These are phyloP conservation scores for Lipophrys pholis DNA, from an alignment of 2,113 vertebrate species.

Conservation along the genomic window DNA sequence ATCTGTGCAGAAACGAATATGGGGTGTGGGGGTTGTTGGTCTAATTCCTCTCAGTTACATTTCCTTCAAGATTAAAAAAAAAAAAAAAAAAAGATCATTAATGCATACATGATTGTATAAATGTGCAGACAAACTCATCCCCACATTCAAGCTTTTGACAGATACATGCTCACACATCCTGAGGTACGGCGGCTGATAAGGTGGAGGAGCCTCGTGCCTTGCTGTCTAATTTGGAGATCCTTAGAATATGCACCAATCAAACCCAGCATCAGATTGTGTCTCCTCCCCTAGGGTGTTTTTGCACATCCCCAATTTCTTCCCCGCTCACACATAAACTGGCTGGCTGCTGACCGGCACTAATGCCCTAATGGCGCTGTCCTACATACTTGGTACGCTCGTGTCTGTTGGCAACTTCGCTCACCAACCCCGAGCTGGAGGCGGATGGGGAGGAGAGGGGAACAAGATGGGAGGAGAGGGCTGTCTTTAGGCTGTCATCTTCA, in stretches of 20 bases:
- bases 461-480: conserved; percentile 45
- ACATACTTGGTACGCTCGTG: conserved; percentile 68
- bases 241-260: conserved; percentile 49
- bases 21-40: conserved; percentile 10
- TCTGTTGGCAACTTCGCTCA: conserved; percentile 61
- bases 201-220: conserved; percentile 26
- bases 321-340: conserved; percentile 42
- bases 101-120: neutral
- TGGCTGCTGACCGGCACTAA: conserved; percentile 76
- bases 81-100: neutral
- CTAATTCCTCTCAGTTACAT: conserved; percentile 26
- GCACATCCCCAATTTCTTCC: conserved; percentile 51
- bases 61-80: neutral
- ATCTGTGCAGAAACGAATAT: neutral
- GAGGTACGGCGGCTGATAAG: conserved; percentile 33
- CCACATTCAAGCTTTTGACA: neutral
- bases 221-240: conserved; percentile 25
- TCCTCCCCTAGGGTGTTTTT: conserved; percentile 41
- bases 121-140: conserved; percentile 1
- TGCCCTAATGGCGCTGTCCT: conserved; percentile 76
- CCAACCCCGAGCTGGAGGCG: conserved; percentile 42
- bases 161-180: neutral
- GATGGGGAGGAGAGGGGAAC: conserved; percentile 27
- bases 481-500: conserved; percentile 19
- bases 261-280: conserved; percentile 33